phyloP scores from a whole-genome alignment of 2,888 invertebrate species.

The Elmis aenea region DNA sequence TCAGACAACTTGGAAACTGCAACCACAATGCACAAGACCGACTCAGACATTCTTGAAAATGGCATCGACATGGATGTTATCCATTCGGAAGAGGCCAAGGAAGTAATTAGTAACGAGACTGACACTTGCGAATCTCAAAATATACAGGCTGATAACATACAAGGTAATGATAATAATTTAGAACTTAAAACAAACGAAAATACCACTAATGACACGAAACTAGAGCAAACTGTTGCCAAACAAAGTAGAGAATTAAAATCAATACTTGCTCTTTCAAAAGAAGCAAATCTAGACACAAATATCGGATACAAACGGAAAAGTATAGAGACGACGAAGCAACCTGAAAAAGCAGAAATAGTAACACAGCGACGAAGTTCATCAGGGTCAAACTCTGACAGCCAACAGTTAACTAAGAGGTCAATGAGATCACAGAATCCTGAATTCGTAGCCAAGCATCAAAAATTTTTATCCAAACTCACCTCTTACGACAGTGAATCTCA shows the following conservation, averaged over 20 bases:
- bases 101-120: too few species aligned
- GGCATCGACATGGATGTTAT: too few species aligned
- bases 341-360: conserved; percentile 3
- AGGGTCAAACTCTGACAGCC: conserved; percentile 10
- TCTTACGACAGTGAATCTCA: conserved; percentile 34
- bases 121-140: too few species aligned
- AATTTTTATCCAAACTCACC: conserved; percentile 55
- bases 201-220: too few species aligned
- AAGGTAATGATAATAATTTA: too few species aligned
- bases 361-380: conserved; percentile 33
- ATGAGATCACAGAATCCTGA: conserved; percentile 62
- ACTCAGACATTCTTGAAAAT: too few species aligned
- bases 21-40: too few species aligned
- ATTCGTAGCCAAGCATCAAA: conserved; percentile 58
- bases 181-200: too few species aligned
- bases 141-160: too few species aligned
- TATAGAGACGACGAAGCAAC: conserved; percentile 40
- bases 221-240: too few species aligned
- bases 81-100: too few species aligned
- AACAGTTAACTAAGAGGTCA: conserved; percentile 40
- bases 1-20: too few species aligned
- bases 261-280: conserved; percentile 61
- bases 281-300: conserved; percentile 59
- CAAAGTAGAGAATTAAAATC: conserved; percentile 54
- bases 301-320: conserved; percentile 48